phyloP scores from a whole-genome alignment of 2,113 vertebrate species.

The Sminthopsis crassicaudata region DNA sequence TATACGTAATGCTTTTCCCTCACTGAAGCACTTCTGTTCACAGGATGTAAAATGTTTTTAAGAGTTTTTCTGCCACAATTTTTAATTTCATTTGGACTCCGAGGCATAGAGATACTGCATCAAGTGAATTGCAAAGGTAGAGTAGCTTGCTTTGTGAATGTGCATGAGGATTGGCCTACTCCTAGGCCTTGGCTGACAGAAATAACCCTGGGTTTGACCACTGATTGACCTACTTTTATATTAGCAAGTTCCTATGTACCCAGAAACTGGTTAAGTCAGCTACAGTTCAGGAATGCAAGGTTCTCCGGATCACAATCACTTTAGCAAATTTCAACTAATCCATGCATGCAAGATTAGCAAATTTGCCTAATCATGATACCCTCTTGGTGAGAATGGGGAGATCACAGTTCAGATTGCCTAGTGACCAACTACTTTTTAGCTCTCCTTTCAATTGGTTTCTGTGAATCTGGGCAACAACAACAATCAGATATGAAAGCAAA shows the following conservation, averaged over 20 bases:
- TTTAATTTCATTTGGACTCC: slow-evolving; percentile 75
- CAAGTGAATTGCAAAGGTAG: not conserved
- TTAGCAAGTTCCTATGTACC: not conserved
- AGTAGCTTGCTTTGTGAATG: slow-evolving; percentile 32
- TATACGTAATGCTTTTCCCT: slow-evolving; percentile 77
- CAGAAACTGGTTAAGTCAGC: not conserved
- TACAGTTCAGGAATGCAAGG: not conserved
- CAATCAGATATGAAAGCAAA: not conserved
- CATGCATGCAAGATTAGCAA: not conserved
- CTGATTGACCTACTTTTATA: not conserved
- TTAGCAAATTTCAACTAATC: not conserved
- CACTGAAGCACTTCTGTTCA: slow-evolving; percentile 77
- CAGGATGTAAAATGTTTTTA: slow-evolving; percentile 78
- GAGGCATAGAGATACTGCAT: slow-evolving; percentile 53
- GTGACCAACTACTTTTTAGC: not conserved
- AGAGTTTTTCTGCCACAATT: slow-evolving; percentile 77
- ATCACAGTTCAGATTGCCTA: not conserved
- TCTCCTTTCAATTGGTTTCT: not conserved
- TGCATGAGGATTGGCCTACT: slow-evolving; percentile 16
- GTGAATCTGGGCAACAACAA: not conserved
- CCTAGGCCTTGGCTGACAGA: not conserved
- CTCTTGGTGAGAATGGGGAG: not conserved
- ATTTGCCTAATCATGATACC: not conserved
- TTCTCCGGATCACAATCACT: not conserved
- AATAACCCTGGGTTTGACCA: not conserved